Evolutionary conservation across 2,797 vertebrate genomes (phyloP).

Genomic region (Erethizon dorsatum): DNA sequence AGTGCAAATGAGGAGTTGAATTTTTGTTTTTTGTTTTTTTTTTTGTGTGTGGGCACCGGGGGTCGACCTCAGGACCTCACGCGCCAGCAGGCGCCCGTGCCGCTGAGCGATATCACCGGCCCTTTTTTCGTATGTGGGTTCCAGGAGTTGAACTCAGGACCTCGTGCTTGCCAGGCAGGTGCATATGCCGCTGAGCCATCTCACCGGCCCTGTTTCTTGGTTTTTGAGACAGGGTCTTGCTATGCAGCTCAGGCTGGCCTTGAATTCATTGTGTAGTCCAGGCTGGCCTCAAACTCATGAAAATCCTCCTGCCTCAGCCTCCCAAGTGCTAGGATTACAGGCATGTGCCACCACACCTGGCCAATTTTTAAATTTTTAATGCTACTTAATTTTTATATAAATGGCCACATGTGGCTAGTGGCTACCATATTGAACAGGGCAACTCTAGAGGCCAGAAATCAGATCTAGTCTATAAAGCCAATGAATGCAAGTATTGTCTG

Average conservation of each 20-base stretch:
- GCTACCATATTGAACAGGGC: neutral
- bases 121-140: too few relatives aligned
- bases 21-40: neutral
- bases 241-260: neutral
- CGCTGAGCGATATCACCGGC: too few relatives aligned
- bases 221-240: neutral
- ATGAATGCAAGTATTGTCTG: neutral
- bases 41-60: too few relatives aligned
- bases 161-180: too few relatives aligned
- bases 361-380: neutral
- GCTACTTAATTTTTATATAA: neutral
- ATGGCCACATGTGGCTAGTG: neutral
- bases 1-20: neutral
- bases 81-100: too few relatives aligned
- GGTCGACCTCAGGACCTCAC: too few relatives aligned
- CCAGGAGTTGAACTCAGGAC: too few relatives aligned
- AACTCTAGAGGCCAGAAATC: neutral
- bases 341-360: neutral
- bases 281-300: neutral
- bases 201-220: neutral
- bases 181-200: too few relatives aligned
- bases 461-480: neutral
- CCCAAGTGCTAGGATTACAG: neutral
- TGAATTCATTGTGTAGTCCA: neutral
- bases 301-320: neutral